Evolutionary conservation across 2,113 vertebrate genomes (phyloP).

Genomic region (Nannospalax galili): DNA sequence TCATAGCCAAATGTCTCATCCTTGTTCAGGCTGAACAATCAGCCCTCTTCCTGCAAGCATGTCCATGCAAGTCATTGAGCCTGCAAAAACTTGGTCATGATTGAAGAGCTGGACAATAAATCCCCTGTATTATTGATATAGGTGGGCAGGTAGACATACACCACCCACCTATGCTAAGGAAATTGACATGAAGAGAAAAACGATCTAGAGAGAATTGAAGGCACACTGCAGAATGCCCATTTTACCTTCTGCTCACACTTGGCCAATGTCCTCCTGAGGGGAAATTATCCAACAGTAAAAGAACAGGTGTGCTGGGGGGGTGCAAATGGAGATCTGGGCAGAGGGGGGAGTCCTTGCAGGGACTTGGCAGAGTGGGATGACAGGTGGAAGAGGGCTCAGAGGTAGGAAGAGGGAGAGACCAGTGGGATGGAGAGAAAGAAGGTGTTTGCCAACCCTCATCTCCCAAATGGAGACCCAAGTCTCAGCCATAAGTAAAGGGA

Average conservation of each 20-base stretch:
- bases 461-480: neutral
- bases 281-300: neutral
- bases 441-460: neutral
- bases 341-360: neutral
- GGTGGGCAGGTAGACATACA: neutral
- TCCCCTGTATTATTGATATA: neutral
- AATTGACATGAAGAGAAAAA: neutral
- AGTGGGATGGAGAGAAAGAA: neutral
- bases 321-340: neutral
- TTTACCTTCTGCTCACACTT: neutral
- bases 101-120: neutral
- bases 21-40: constrained; percentile 4
- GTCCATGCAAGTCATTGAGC: neutral
- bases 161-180: neutral
- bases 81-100: neutral
- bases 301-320: constrained; percentile 28
- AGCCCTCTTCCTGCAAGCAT: neutral
- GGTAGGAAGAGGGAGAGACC: neutral
- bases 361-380: neutral
- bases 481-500: neutral
- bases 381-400: neutral
- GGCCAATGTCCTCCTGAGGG: neutral
- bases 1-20: constrained; percentile 30
- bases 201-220: neutral
- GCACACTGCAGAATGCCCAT: neutral